These are phyloP conservation scores for Phalacrocorax pelagicus DNA, from an alignment of 2,113 vertebrate genomes.

Conservation along the genomic window DNA sequence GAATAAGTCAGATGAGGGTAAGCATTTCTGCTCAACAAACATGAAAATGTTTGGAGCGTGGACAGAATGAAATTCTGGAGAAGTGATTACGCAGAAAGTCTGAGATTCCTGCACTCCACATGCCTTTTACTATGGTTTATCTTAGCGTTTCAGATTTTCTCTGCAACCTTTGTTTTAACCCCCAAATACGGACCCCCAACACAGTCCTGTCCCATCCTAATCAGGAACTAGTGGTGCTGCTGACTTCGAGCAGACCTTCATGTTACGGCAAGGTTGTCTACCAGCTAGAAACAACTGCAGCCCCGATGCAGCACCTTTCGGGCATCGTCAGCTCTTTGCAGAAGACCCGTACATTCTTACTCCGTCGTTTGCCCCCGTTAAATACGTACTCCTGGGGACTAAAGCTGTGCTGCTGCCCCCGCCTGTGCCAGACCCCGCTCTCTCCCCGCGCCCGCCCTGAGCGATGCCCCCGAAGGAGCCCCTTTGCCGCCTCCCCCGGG, in stretches of 20 bases:
- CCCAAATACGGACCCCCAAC: neutral
- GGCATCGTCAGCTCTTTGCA: neutral
- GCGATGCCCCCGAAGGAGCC: neutral
- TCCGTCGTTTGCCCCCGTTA: neutral
- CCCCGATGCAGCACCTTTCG: neutral
- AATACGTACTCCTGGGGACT: rapidly evolving
- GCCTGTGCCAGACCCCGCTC: too few species aligned
- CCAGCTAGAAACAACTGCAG: neutral
- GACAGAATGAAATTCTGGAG: neutral
- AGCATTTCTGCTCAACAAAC: neutral
- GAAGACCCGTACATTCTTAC: neutral
- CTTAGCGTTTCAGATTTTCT: neutral
- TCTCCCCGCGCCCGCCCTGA: neutral
- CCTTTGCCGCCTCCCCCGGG: neutral
- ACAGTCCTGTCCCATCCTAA: rapidly evolving
- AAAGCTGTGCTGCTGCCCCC: neutral
- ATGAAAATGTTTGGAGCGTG: rapidly evolving
- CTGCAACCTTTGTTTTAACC: neutral
- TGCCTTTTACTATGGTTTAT: neutral
- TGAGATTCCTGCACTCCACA: neutral
- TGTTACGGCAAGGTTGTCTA: rapidly evolving
- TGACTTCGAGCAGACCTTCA: neutral
- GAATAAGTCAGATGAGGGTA: neutral
- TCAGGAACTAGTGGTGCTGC: rapidly evolving
- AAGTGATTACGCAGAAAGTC: neutral